Base-by-base conservation (phyloP, 2,797 vertebrate genomes). In the Bovichtus diacanthus region DNA sequence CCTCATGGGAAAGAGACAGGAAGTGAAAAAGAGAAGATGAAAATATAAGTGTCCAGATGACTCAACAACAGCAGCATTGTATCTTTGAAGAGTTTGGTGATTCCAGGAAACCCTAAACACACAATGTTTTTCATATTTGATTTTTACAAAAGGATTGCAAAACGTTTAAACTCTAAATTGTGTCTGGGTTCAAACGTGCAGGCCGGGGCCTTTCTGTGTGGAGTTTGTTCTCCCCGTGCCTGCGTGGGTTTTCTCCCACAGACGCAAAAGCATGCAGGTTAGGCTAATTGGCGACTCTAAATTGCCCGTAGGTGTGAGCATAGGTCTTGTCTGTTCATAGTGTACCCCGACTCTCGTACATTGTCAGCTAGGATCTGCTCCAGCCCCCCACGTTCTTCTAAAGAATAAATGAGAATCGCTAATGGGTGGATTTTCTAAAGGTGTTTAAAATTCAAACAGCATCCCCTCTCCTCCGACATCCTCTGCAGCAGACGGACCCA, bases 81-180 rank as follows among this genome's bases (percentile, higher is more conserved):
- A 23, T 76, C 75, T 69, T 70, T 82, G 43, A 38, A 47, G 44
- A n/a, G n/a, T n/a, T 58, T 76, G 60, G 31, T 10, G 29, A 70
- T 46, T 72, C 54, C 56, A 65, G 41, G 38, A 74, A 78, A 46
- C 59, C 25, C 51, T 27, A 50, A 75, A 70, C 36, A 53, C 46
- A 54, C 25, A 47, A 27, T 27, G 27, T n/a, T n/a, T n/a, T 79
- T 70, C 59, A 61, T 23, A 39, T 74, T 64, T 51, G 29, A 78
- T 73, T 85, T 19, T 75, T 21, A 53, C 56, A 56, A 83, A 88
- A 90, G 70, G 39, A n/a, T 27, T 34, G 21, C 39, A 62, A 46
- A 53, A 25, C 18, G 18, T 65, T 54, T 65, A n/a, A 51, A 95
- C 93, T 94, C 92, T 93, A 93, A 73, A 84, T 81, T 91, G 78